These are phyloP conservation scores for Sebastes fasciatus DNA, from an alignment of 2,113 vertebrate genomes.

Conservation along the genomic window DNA sequence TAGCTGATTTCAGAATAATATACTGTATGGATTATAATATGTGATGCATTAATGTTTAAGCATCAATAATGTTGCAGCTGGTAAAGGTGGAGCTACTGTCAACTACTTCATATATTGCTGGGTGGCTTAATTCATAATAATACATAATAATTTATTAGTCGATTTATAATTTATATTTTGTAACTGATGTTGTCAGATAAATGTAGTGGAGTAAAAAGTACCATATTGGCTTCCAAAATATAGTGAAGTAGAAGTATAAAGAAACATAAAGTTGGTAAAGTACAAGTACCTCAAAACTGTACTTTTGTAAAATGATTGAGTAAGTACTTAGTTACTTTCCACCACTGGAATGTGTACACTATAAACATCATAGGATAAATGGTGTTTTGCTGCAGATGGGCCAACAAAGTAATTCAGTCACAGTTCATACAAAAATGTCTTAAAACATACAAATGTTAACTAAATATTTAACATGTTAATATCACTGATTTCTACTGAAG, in stretches of 20 bases:
- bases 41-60: background rate
- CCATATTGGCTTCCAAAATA: background rate
- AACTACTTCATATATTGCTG: too few relatives aligned
- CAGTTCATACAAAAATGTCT: background rate
- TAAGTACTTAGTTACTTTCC: background rate
- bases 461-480: background rate
- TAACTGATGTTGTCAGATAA: background rate
- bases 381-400: background rate
- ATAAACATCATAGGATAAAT: background rate
- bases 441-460: background rate
- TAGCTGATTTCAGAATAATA: too few relatives aligned
- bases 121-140: background rate
- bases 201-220: background rate
- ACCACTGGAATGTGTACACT: background rate
- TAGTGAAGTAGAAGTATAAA: background rate
- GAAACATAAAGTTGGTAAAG: background rate
- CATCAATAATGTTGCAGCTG: background rate
- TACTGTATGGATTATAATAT: background rate
- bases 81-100: background rate
- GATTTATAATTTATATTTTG: background rate
- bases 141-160: background rate
- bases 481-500: background rate
- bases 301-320: background rate
- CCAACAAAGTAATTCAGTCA: background rate
- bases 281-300: background rate